Base-by-base conservation (phyloP, 64 coral and sea anemone genomes). In the Montipora efflorescens region DNA sequence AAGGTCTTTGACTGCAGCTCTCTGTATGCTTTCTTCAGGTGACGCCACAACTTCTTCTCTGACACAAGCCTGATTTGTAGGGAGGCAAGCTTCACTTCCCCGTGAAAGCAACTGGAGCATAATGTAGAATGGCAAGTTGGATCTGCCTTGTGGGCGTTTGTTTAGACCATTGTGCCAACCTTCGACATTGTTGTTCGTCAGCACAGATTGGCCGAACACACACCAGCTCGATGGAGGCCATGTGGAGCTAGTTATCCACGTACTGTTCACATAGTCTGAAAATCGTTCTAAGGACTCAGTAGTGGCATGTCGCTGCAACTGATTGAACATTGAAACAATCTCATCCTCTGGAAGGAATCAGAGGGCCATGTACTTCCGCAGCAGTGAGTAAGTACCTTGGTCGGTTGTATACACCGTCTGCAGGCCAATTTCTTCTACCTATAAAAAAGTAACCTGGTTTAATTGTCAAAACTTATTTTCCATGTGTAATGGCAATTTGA, bases 11-110 rank as follows among this genome's bases (percentile, higher is more conserved):
- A 25, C n/a, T 85, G 82, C 22, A 20, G 9, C 49, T 58, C n/a
- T 19, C 22, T n/a, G 44, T 92, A 92, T 15, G 8, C n/a, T 61
- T 0, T 46, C 22, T 43, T 18, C 36, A 87, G 57, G 47, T 44
- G 4, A 69, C 52, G 22, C 11, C 66, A 16, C 4, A 87, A 77
- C 21, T 93, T 87, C 28, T 85, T 77, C 68, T 93, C 83, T 14
- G 91, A 93, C 15, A 81, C 84, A 5, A 93, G 47, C 8, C 92
- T 87, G 9, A 93, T 81, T 18, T 93, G 77, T 18, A 88, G 61
- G n/a, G 92, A 46, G 18, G 45, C 78, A 51, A 93, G 51, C 48
- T 2, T 44, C 19, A 83, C 76, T 79, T 88, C 76, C 11, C 70
- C 44, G 47, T 74, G 62, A 23, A 21, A 93, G 78, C 7, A 93